Evolutionary conservation across 2,888 invertebrate species (phyloP), one percentile per base, ranked within the genome.

Genomic region (Drosophila austrosaltans): DNA sequence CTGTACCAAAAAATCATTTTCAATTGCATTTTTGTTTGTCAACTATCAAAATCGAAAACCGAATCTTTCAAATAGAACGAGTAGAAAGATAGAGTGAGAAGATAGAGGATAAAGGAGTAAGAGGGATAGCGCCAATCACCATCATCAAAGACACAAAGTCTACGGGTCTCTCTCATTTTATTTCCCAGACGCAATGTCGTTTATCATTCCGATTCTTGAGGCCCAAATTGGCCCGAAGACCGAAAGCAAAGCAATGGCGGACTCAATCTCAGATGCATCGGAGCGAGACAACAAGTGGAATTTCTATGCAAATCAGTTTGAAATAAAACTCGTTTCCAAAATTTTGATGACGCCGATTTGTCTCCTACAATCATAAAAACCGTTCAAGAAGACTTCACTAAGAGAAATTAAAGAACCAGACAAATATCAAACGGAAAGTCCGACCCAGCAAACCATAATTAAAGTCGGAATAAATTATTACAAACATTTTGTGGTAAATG

Each of bases 341-440:
- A 79, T 89, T 77, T 85, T 90, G 81, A 91, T 81, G 91, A 89
- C 90, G 90, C 91, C 90, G 91, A 91, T 90, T 90, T 91, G 91
- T 91, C 91, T 91, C 89, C 70, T 39, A 73, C 75, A 78, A 77
- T 81, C 79, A 86, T 85, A 83, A 89, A 81, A 80, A 79, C 58
- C 65, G 67, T 70, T 69, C 63, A 63, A n/a, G 39, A 77, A 72
- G 77, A 73, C 56, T 66, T 68, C 75, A 73, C 72, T 60, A 62
- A 58, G 62, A 69, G 82, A 59, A 57, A 66, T 60, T 63, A 36
- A 59, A 58, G 44, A 59, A 74, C 16, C 20, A 63, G 42, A 39
- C 20, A 40, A 72, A 72, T 48, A 28, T 74, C 65, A 65, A 72
- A 68, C 25, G 25, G 63, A 65, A 44, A 54, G 65, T 65, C 32